Evolutionary conservation across 2,113 vertebrate genomes (phyloP), one percentile per base, ranked within the genome.

Genomic region (Progne subis): DNA sequence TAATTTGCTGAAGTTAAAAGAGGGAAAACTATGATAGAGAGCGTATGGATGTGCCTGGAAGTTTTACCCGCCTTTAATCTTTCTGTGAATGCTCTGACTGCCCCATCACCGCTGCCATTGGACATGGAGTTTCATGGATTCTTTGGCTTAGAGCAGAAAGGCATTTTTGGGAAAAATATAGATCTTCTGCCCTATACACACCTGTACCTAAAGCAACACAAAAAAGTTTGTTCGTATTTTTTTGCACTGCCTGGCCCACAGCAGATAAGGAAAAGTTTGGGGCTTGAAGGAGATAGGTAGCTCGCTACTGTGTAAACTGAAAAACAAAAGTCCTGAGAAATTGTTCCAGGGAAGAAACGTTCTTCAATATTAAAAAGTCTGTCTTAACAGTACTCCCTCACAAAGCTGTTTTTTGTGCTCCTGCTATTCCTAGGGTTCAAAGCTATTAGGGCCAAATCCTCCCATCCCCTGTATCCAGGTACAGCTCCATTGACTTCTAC

Each of bases 1-100:
- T 34, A 65, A 84, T 89, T 89, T 95, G 49, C 74, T 91, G 53
- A 89, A 91, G 65, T 91, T 91, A 81, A 75, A 86, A 78, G 78
- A 82, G 46, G 26, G 24, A 31, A 64, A 69, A 68, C 2, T 14
- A 56, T 39, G 52, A 59, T 25, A 60, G 76, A 64, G n/a, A 57
- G 6, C 57, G 3, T 20, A 19, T 3, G 12, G 52, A 46, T 65
- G 39, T 78, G 34, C 50, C n/a, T 79, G 74, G 41, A 82, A 72
- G 39, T 69, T 60, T 77, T 69, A 63, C 24, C 80, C 26, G 17
- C 18, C 32, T 83, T 76, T 65, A 81, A 44, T 74, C 17, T 34
- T 49, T 59, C 10, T 2, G 21, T 83, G 39, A 37, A n/a, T n/a
- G n/a, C 21, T 82, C 71, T 80, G 69, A 49, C 9, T 89, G 28